These are phyloP conservation scores for Micromys minutus DNA, from an alignment of 2,113 vertebrate genomes.

Conservation along the genomic window DNA sequence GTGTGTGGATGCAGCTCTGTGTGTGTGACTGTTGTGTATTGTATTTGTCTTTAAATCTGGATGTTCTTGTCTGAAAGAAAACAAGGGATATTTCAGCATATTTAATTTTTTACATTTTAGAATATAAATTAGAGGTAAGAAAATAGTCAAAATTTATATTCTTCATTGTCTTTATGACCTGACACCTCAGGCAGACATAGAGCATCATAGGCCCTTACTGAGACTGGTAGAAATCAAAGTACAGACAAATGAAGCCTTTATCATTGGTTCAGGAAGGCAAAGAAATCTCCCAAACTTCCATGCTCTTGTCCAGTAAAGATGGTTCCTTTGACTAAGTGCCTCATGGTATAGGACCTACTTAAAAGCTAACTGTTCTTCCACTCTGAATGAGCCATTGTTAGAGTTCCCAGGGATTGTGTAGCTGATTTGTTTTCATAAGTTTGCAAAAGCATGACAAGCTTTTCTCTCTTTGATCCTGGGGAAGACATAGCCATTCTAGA, in stretches of 20 bases:
- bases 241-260: not conserved
- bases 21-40: not conserved
- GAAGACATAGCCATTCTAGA: conserved; percentile 3
- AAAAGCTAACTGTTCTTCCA: not conserved
- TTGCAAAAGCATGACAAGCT: not conserved
- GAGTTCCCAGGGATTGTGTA: not conserved
- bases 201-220: not conserved
- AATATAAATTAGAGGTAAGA: not conserved
- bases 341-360: not conserved
- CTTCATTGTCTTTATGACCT: not conserved
- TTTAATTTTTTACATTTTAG: not conserved
- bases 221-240: not conserved
- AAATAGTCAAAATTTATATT: not conserved
- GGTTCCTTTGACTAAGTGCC: not conserved
- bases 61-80: not conserved
- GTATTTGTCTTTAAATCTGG: not conserved
- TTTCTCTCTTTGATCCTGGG: not conserved
- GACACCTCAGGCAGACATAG: not conserved
- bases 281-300: not conserved
- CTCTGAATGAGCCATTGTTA: not conserved
- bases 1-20: not conserved
- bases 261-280: not conserved
- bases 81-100: not conserved
- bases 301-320: not conserved
- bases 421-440: accelerated